Conservation (phyloP, 2,113 vertebrate species). For the Poeciliopsis occidentalis region DNA sequence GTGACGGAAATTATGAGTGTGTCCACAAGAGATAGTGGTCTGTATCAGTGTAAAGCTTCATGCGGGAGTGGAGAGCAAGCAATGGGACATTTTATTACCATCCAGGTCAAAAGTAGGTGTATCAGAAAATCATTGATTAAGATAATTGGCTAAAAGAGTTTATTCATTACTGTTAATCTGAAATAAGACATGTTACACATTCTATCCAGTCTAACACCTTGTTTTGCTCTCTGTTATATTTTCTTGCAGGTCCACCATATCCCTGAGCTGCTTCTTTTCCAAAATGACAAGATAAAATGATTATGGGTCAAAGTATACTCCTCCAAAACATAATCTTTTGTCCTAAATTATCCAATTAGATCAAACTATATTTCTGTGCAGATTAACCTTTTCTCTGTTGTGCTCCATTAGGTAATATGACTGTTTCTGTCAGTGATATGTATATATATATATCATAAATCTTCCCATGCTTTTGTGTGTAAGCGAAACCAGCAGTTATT, state of each 20-base stretch:
- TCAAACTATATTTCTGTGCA: background rate
- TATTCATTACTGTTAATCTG: background rate
- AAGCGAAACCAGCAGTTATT: background rate
- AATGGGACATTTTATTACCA: slow-evolving; percentile 20
- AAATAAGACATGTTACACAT: background rate
- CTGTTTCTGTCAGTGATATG: background rate
- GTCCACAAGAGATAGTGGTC: rapidly evolving
- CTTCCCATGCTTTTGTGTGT: background rate
- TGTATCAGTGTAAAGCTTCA: slow-evolving; percentile 26
- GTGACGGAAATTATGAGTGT: slow-evolving; percentile 44
- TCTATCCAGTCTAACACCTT: background rate
- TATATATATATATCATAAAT: background rate
- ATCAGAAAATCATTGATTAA: background rate
- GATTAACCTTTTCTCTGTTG: background rate
- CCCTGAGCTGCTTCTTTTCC: background rate
- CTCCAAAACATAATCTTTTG: background rate
- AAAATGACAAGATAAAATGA: background rate
- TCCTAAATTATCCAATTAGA: background rate
- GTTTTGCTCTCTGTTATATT: background rate
- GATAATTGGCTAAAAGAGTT: background rate
- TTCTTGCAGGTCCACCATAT: slow-evolving; percentile 14
- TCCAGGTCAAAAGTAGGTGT: slow-evolving; percentile 29
- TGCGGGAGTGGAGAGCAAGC: rapidly evolving
- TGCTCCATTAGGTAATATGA: background rate
- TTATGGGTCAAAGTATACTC: background rate